These are phyloP conservation scores for Anas platyrhynchos DNA, from an alignment of 2,113 vertebrate genomes.

Conservation along the genomic window DNA sequence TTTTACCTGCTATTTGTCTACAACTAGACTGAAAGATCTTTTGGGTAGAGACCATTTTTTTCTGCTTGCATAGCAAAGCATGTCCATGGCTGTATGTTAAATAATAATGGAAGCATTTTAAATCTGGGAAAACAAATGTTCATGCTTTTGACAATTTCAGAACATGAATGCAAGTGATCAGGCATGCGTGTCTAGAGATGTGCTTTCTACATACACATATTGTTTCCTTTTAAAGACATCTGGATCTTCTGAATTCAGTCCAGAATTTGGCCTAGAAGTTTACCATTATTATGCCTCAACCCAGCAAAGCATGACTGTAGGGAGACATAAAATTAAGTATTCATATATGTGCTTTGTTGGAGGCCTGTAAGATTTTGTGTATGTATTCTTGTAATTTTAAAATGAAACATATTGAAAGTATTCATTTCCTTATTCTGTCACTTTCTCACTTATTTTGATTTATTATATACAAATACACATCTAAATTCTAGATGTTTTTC, in stretches of 20 bases:
- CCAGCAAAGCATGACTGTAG: slow-evolving; percentile 60
- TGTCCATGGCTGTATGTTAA: background rate
- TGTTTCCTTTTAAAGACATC: slow-evolving; percentile 74
- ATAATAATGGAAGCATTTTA: slow-evolving; percentile 19
- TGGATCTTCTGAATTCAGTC: slow-evolving; percentile 59
- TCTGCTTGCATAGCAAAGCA: background rate
- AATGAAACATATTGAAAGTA: slow-evolving; percentile 24
- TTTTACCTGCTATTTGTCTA: slow-evolving; percentile 17
- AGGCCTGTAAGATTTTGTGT: slow-evolving; percentile 44
- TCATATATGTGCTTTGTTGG: slow-evolving; percentile 55
- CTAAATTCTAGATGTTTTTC: background rate
- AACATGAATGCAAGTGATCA: slow-evolving; percentile 42
- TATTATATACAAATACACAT: background rate
- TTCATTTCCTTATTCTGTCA: slow-evolving; percentile 29
- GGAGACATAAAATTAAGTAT: slow-evolving; percentile 46
- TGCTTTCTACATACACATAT: slow-evolving; percentile 54
- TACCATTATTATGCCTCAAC: slow-evolving; percentile 58
- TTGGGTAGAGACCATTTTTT: background rate
- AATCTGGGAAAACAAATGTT: slow-evolving; percentile 28
- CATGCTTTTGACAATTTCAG: slow-evolving; percentile 24
- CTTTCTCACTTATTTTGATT: slow-evolving; percentile 41
- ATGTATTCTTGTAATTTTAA: slow-evolving; percentile 56
- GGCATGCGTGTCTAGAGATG: slow-evolving; percentile 63
- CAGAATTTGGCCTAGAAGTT: slow-evolving; percentile 61
- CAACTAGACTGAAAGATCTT: background rate